Conservation (phyloP, 1,140 invertebrate species). For the Tribolium castaneum region DNA sequence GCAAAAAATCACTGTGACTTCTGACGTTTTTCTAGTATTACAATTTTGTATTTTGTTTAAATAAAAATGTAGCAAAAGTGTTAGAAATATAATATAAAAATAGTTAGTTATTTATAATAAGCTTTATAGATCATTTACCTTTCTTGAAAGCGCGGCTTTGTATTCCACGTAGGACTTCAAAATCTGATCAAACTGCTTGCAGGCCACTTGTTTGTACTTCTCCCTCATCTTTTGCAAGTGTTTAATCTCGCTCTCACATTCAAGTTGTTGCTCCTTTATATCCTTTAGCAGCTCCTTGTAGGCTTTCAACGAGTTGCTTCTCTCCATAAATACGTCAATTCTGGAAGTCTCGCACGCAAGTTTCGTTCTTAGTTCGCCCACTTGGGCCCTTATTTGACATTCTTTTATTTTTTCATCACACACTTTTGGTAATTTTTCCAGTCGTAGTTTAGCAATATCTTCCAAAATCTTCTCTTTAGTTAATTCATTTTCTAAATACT, state of each 20-base stretch:
- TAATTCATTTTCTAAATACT: constrained; percentile 48
- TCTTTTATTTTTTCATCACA: constrained; percentile 46
- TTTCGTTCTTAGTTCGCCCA: constrained; percentile 51
- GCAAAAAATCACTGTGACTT: too few species aligned
- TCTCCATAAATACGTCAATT: constrained; percentile 56
- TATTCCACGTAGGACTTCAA: constrained; percentile 55
- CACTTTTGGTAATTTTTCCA: constrained; percentile 46
- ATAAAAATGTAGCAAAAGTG: not conserved
- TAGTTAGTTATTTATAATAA: not conserved
- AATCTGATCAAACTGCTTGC: constrained; percentile 58
- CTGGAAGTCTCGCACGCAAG: constrained; percentile 47
- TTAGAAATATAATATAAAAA: not conserved
- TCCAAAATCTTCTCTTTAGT: constrained; percentile 48
- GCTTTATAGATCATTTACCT: constrained; percentile 50
- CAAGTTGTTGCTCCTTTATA: constrained; percentile 54
- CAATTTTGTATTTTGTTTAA: not conserved
- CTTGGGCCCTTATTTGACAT: constrained; percentile 48
- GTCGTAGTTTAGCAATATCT: constrained; percentile 48
- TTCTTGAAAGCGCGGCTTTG: constrained; percentile 54
- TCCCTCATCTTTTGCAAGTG: constrained; percentile 51
- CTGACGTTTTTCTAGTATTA: constrained; percentile 3
- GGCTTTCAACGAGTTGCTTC: constrained; percentile 50
- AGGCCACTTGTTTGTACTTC: constrained; percentile 54
- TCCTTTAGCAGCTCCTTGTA: constrained; percentile 55
- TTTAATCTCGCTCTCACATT: constrained; percentile 52